A percentile compares a stretch with the other conserved stretches of the same genome.
phyloP scores from a whole-genome alignment of 2,113 vertebrate genomes.

The Triplophysa rosa region DNA sequence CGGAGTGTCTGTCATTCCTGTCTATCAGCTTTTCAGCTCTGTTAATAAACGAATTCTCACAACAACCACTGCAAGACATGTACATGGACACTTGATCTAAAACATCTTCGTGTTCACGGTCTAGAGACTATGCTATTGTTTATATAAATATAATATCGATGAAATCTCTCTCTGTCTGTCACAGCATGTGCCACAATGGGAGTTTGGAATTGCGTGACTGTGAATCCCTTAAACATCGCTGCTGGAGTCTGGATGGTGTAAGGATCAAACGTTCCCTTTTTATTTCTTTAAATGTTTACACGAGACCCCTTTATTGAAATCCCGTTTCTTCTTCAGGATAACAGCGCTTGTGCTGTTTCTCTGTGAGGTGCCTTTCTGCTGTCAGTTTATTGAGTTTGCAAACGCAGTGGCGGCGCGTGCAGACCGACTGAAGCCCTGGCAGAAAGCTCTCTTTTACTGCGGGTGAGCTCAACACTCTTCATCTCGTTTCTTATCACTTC shows the following conservation, averaged over 20 bases:
- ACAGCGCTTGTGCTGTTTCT: slow-evolving; percentile 89
- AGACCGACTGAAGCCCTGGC: slow-evolving; percentile 88
- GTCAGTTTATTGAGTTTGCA: slow-evolving; percentile 95
- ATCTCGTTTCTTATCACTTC: neutral
- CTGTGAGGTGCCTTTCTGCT: slow-evolving; percentile 95
- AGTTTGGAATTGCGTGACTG: slow-evolving; percentile 81
- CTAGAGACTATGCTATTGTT: no score
- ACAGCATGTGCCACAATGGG: slow-evolving; percentile 51
- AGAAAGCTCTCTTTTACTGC: slow-evolving; percentile 93
- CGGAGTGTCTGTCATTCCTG: neutral
- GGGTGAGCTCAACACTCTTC: slow-evolving; percentile 75
- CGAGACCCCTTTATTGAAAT: neutral
- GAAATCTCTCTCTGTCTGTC: neutral
- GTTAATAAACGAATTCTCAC: neutral
- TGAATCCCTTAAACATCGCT: slow-evolving; percentile 92
- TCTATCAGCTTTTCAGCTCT: neutral
- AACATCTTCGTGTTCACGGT: no score
- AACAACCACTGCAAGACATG: neutral
- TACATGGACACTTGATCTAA: no score
- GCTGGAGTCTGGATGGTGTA: slow-evolving; percentile 99
- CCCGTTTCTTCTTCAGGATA: slow-evolving; percentile 68
- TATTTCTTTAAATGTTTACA: neutral
- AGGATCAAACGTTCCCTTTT: slow-evolving; percentile 65
- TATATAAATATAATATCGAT: neutral
- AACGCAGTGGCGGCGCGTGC: slow-evolving; percentile 79